These are phyloP conservation scores for Epizoanthus stellaris DNA, from an alignment of 92 coral and sea anemone genomes.

Conservation along the genomic window DNA sequence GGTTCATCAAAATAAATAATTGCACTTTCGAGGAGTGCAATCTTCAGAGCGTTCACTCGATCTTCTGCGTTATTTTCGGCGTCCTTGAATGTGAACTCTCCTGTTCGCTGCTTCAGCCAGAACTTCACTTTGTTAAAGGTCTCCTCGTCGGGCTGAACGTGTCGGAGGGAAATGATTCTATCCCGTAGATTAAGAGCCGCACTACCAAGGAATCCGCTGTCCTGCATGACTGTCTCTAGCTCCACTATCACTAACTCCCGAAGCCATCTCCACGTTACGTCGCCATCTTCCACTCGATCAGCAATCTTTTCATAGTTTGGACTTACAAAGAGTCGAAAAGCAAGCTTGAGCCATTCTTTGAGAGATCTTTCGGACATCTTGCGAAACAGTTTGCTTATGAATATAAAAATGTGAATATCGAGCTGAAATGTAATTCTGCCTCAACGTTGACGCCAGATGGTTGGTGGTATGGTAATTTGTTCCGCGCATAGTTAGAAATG, in stretches of 20 bases:
- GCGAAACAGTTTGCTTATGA: background rate
- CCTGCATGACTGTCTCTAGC: conserved; percentile 56
- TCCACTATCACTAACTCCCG: conserved; percentile 72
- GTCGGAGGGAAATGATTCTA: conserved; percentile 55
- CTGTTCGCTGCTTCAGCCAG: conserved; percentile 61
- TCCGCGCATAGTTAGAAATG: too few relatives aligned
- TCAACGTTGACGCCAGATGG: too few relatives aligned
- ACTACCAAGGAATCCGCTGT: conserved; percentile 62
- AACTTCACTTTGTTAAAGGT: conserved; percentile 49
- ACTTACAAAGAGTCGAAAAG: conserved; percentile 82
- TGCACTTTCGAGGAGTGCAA: conserved; percentile 72
- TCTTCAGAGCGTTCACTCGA: conserved; percentile 64
- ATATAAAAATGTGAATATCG: too few relatives aligned
- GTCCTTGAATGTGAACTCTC: conserved; percentile 53
- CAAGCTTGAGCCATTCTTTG: conserved; percentile 79
- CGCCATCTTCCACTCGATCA: conserved; percentile 74
- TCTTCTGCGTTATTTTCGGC: conserved; percentile 37
- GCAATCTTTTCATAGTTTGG: conserved; percentile 78
- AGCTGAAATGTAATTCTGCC: too few relatives aligned
- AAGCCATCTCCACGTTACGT: conserved; percentile 85
- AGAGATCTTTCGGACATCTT: conserved; percentile 71
- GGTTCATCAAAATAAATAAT: conserved; percentile 74
- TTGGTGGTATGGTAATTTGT: too few relatives aligned
- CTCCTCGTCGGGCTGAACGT: conserved; percentile 64
- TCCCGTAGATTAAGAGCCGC: conserved; percentile 72